Evolutionary conservation across 2,113 vertebrate species (phyloP), one percentile per base, ranked within the genome.

Genomic region (Opisthocomus hoazin): DNA sequence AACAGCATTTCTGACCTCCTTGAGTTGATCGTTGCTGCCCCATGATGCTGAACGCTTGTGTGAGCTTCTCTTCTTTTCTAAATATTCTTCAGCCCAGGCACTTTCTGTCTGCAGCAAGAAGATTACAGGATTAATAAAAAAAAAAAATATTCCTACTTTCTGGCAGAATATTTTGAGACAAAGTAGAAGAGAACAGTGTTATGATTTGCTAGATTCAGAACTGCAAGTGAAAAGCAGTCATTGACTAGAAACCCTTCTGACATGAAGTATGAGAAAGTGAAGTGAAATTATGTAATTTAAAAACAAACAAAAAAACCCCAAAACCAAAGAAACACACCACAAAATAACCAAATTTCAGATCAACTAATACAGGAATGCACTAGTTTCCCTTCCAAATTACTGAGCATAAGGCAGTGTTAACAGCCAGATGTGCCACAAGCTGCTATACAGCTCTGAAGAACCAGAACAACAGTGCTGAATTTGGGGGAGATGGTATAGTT

Each of bases 1-100:
- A 65, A 89, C 15, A 82, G 63, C 10, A 77, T 90, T 95, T 71
- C 98, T 98, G 91, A 99, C 99, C 99, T 99, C 99, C 96, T 99
- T 99, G 84, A 99, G 99, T 90, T 99, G 99, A 96, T 99, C 99
- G 77, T 99, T 99, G 97, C 99, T 99, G 97, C 99, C 99, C 98
- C 99, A 99, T 12, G 99, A 99, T 51, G 99, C 99, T 53, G 99
- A 99, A 68, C 99, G 99, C 92, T 99, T 99, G 97, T 99, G 99
- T 29, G 98, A 99, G 16, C 97, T 98, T 97, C 98, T 98, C 96
- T 99, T 99, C 98, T 99, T 99, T 97, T 99, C 98, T 74, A 98
- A 95, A 54, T 98, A 98, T 89, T 99, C 99, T 98, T 99, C 99
- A 94, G 99, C 99, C 99, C 99, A 99, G 96, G 99, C 99, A 97